A percentile compares a stretch with the other conserved stretches of the same genome.
phyloP scores from a whole-genome alignment of 2,113 vertebrate species.

The Scopus umbretta region DNA sequence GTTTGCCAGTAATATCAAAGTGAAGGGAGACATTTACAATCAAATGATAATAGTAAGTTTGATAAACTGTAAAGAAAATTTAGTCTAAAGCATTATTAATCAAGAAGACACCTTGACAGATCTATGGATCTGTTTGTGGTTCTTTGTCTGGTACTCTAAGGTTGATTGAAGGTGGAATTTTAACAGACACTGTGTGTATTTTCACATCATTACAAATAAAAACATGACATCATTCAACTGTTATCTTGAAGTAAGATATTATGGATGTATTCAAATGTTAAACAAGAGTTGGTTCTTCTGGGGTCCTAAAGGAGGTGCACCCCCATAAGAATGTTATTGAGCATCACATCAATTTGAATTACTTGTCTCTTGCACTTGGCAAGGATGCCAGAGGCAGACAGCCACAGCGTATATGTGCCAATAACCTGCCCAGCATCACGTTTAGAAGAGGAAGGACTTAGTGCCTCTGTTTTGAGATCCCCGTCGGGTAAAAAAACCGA shows the following conservation, averaged over 20 bases:
- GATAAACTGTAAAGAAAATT: background rate
- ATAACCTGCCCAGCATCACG: background rate
- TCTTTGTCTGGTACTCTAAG: background rate
- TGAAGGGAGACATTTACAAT: background rate
- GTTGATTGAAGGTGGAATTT: background rate
- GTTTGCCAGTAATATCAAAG: conserved; percentile 31
- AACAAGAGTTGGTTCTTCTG: background rate
- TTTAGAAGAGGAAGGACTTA: background rate
- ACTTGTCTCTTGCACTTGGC: background rate
- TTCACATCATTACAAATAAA: background rate
- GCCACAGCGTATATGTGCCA: background rate
- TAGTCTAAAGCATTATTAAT: background rate
- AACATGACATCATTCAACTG: accelerated
- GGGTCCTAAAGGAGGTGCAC: background rate
- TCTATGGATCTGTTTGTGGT: background rate
- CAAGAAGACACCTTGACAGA: background rate
- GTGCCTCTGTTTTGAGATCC: background rate
- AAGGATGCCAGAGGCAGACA: background rate
- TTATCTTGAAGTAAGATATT: background rate
- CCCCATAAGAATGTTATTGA: background rate
- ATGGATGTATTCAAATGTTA: background rate
- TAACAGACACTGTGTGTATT: background rate
- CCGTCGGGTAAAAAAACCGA: accelerated
- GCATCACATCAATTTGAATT: background rate
- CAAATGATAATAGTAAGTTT: background rate